Evolutionary conservation across 2,888 invertebrate species (phyloP).

Genomic region (Lasioglossum leucozonium): DNA sequence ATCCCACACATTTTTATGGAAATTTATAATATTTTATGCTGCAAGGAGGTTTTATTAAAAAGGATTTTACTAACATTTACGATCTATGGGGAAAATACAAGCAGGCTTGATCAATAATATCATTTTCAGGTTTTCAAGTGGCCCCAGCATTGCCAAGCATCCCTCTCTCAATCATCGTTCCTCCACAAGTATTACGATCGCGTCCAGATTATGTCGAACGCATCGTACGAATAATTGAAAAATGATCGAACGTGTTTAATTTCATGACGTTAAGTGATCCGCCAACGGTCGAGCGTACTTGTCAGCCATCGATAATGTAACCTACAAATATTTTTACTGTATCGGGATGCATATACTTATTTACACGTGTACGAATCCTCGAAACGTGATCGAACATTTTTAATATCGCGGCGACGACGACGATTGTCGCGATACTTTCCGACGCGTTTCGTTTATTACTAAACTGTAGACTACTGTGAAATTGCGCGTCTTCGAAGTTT

Average conservation of each 20-base stretch:
- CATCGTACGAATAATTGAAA: neutral
- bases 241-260: slow-evolving; percentile 12
- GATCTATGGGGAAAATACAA: neutral
- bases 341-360: too few relatives aligned
- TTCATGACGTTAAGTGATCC: neutral
- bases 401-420: neutral
- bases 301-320: neutral
- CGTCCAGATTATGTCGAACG: neutral
- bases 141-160: neutral
- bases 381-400: neutral
- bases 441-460: neutral
- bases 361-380: neutral
- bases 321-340: neutral
- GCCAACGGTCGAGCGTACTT: neutral
- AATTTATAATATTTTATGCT: too few relatives aligned
- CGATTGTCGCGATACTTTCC: neutral
- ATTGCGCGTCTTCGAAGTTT: too few relatives aligned
- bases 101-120: neutral
- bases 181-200: neutral
- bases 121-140: neutral
- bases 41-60: too few relatives aligned
- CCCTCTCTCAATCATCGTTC: neutral
- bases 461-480: neutral
- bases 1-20: too few relatives aligned
- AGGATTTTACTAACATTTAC: neutral